Conservation (phyloP, 2,888 invertebrate species). For the Machimus atricapillus region DNA sequence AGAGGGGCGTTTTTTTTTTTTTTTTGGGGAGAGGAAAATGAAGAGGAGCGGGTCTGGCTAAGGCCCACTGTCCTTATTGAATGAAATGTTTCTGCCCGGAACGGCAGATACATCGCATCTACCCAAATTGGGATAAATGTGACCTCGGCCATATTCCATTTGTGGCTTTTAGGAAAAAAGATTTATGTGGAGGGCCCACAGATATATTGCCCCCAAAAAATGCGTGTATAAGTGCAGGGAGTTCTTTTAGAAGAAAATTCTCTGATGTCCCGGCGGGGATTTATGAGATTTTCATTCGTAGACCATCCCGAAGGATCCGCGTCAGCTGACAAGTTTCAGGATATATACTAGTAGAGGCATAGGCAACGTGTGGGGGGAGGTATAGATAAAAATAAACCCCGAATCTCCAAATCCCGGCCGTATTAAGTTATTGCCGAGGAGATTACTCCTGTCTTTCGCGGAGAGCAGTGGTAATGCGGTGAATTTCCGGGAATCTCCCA, state of each 20-base stretch:
- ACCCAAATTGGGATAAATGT: conserved; percentile 34
- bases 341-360: background rate
- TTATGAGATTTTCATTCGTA: conserved; percentile 12
- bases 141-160: conserved; percentile 35
- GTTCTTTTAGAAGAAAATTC: background rate
- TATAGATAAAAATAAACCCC: background rate
- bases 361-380: background rate
- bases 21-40: background rate
- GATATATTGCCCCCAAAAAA: conserved; percentile 8
- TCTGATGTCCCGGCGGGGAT: background rate
- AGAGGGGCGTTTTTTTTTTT: background rate
- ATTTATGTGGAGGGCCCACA: conserved; percentile 6
- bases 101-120: conserved; percentile 7
- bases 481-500: background rate
- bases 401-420: background rate
- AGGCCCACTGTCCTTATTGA: conserved; percentile 4
- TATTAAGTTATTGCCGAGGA: background rate
- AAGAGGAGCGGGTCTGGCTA: background rate
- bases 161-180: conserved; percentile 32
- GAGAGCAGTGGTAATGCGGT: background rate
- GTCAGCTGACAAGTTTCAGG: background rate
- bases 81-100: conserved; percentile 15
- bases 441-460: background rate
- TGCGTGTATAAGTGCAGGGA: background rate
- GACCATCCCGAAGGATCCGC: background rate